phyloP scores from a whole-genome alignment of 2,888 invertebrate species.

The Venusia cambrica region DNA sequence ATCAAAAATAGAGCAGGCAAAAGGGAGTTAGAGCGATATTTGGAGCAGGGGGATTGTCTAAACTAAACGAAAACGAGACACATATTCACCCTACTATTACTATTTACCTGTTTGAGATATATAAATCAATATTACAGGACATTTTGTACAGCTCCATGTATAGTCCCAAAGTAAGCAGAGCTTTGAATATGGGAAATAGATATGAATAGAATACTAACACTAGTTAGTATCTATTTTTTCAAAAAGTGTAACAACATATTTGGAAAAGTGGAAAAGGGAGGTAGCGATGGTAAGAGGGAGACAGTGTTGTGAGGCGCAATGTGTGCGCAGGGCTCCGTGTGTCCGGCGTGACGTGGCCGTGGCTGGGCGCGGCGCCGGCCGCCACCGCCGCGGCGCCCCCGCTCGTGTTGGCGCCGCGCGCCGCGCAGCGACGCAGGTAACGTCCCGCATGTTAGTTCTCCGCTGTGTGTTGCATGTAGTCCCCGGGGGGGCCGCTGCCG shows the following conservation, averaged over 20 bases:
- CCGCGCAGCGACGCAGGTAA: slow-evolving; percentile 88
- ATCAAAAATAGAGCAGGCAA: too few species aligned
- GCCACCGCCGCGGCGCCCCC: slow-evolving; percentile 83
- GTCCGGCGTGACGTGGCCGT: slow-evolving; percentile 89
- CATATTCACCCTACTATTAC: too few species aligned
- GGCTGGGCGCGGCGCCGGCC: slow-evolving; percentile 84
- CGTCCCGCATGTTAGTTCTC: slow-evolving; percentile 45
- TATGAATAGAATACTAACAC: too few species aligned
- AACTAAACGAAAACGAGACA: too few species aligned
- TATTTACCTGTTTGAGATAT: too few species aligned
- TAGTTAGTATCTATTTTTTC: background rate
- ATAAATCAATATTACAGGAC: too few species aligned
- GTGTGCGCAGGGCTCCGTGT: slow-evolving; percentile 87
- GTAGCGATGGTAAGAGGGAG: slow-evolving; percentile 18
- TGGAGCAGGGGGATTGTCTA: too few species aligned
- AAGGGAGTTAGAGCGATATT: too few species aligned
- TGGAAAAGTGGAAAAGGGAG: slow-evolving; percentile 3
- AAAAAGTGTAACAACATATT: background rate
- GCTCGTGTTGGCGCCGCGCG: slow-evolving; percentile 87
- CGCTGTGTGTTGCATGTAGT: slow-evolving; percentile 79
- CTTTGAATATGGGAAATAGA: too few species aligned
- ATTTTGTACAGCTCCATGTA: too few species aligned
- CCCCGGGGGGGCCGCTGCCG: slow-evolving; percentile 86
- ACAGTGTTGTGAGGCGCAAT: slow-evolving; percentile 54
- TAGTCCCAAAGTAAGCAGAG: too few species aligned